Evolutionary conservation across 2,113 vertebrate species (phyloP), one percentile per base, ranked within the genome.

Genomic region (Rhynchomys soricoides): DNA sequence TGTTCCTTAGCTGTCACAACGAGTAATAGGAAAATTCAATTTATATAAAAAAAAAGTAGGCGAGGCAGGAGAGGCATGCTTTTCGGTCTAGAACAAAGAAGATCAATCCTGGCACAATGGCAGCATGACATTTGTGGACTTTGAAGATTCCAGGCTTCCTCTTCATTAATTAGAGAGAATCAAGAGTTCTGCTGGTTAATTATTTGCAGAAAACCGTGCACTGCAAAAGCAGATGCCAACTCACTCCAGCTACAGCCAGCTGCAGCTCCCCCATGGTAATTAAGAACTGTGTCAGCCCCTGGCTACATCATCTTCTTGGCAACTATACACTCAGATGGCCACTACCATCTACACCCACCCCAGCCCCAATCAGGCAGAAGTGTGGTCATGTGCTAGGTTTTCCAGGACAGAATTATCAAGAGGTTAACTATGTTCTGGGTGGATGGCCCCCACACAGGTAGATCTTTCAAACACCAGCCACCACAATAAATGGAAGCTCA

Each of bases 81-180:
- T 92, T 95, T 96, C 26, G 0, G 5, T 96, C 97, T 92, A 75
- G 97, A 96, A 71, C 91, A 95, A 96, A 97, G 62, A 64, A 96
- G 26, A 95, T 97, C 88, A 97, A 34, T 97, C 66, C 95, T 94
- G 95, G 97, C 97, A 97, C 94, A 89, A 92, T 93, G 91, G 97
- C 97, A 96, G 96, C 85, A 73, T 96, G 97, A 97, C 97, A 96
- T 97, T 95, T n/a, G 7, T 75, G 96, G 97, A 95, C 96, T 97
- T 95, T 95, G 97, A 98, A 98, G 94, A 93, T 95, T 96, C 82
- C 90, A 96, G 96, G 66, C 96, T 96, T 96, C 95, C 93, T 97
- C 96, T 97, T 96, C 97, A 94, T 97, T 97, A 98, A 98, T 97
- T 98, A 97, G 95, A 97, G 83, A 97, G 96, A 97, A 97, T 96